Evolutionary conservation across 2,113 vertebrate genomes (phyloP), one percentile per base, ranked within the genome.

Genomic region (Podarcis cretensis): DNA sequence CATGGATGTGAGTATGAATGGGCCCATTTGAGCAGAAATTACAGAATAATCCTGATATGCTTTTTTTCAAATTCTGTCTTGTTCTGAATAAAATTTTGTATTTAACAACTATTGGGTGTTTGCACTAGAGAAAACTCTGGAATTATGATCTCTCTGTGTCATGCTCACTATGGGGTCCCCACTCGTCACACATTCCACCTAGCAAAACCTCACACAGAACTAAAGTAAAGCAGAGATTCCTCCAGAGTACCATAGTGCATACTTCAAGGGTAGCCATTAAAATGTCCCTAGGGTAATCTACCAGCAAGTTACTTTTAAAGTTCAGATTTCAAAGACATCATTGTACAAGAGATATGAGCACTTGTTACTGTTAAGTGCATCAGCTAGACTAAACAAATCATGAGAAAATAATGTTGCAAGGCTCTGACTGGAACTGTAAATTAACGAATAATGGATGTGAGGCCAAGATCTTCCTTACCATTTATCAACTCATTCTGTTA

Each of bases 361-460:
- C 87, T 89, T 92, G 76, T 88, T 94, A 79, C 73, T 37, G 27
- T 18, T 91, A 30, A 93, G 89, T 84, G 40, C 79, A 89, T 92
- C 93, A 91, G 88, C 76, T 83, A 96, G 91, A 90, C 85, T 92
- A 92, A 92, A 92, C 57, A 92, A 95, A 90, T 90, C 2, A 80
- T 25, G 92, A 89, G 48, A 32, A 90, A 92, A 54, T 87, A 90
- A 90, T 93, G 37, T 79, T n/a, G 25, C 40, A 88, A 69, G 89
- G 90, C 40, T 93, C 79, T 87, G 92, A 91, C 76, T 37, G 92
- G 75, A 77, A 87, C 43, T 63, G 66, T 93, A 71, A 92, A 93
- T 93, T 89, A 86, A 57, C 87, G 85, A 90, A 73, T 40, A 66
- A 87, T 89, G 76, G 54, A 80, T 89, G 77, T 48, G 86, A 92